A percentile compares a stretch with the other conserved stretches of the same genome.
Evolutionary conservation across 92 coral and sea anemone species (phyloP).

Genomic region (Porites lobata): DNA sequence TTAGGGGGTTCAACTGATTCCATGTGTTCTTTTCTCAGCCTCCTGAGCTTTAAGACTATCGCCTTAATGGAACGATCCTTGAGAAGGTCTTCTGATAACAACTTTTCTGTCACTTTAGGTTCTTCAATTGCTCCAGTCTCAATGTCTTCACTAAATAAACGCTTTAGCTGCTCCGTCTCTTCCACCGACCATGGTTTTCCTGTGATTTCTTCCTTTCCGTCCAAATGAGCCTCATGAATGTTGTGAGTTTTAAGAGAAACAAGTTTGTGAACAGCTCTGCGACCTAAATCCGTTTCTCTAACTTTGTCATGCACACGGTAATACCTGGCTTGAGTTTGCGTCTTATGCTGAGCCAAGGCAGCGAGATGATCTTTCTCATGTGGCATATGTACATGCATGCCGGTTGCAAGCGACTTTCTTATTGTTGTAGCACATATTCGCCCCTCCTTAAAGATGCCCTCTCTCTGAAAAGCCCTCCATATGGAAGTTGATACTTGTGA

Average conservation of each 20-base stretch:
- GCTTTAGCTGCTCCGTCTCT: constrained; percentile 51
- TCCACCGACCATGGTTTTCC: constrained; percentile 29
- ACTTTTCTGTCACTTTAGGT: constrained; percentile 42
- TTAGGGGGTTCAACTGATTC: constrained; percentile 28
- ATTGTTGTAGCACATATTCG: constrained; percentile 51
- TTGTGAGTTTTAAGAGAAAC: constrained; percentile 43
- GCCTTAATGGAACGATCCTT: constrained; percentile 29
- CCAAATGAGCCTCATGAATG: background rate
- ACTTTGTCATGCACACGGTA: constrained; percentile 61
- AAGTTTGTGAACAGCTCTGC: constrained; percentile 56
- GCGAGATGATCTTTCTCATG: constrained; percentile 54
- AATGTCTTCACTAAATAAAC: constrained; percentile 22
- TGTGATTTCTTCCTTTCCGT: background rate
- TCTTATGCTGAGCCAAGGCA: constrained; percentile 65
- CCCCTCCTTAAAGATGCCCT: constrained; percentile 37
- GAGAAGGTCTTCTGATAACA: constrained; percentile 11
- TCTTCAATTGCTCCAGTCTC: constrained; percentile 49
- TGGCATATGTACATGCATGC: constrained; percentile 63
- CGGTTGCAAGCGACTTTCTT: constrained; percentile 66
- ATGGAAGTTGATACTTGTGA: constrained; percentile 62
- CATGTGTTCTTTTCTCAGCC: constrained; percentile 40
- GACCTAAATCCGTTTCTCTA: constrained; percentile 58
- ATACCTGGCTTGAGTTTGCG: constrained; percentile 53
- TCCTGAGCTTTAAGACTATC: constrained; percentile 42
- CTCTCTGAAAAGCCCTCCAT: constrained; percentile 64